These are phyloP conservation scores for Spheniscus humboldti DNA, from an alignment of 2,797 vertebrate species.

Conservation along the genomic window DNA sequence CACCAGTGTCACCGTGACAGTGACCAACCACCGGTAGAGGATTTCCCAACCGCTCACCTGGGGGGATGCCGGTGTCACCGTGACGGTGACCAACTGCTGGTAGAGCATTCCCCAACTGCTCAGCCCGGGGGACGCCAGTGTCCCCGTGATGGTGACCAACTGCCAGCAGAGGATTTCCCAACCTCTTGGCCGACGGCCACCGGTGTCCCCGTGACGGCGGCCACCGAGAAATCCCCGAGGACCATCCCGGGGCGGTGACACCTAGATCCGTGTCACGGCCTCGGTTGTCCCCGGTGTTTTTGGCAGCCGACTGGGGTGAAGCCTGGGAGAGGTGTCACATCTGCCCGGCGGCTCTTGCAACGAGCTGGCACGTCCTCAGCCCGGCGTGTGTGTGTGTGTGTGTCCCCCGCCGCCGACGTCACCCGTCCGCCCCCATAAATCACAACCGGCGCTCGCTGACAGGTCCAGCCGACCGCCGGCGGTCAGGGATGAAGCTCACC, in stretches of 20 bases:
- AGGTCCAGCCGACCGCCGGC: not conserved
- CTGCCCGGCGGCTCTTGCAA: not conserved
- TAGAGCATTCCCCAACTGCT: not conserved
- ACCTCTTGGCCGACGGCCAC: not conserved
- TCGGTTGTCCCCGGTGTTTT: not conserved
- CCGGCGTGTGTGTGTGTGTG: not conserved
- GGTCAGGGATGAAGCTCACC: not conserved
- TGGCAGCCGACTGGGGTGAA: not conserved
- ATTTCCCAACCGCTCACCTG: not conserved
- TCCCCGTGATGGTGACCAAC: not conserved
- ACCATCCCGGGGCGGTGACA: not conserved
- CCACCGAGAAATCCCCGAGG: not conserved
- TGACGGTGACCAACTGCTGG: not conserved
- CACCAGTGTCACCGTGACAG: not conserved
- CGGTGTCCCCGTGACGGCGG: not conserved
- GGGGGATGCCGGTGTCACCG: not conserved
- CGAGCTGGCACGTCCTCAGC: not conserved
- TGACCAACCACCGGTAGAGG: not conserved
- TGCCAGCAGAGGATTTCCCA: not conserved
- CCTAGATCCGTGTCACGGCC: not conserved
- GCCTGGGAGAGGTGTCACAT: not conserved
- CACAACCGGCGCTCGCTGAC: not conserved
- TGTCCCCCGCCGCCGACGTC: not conserved
- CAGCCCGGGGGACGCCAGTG: not conserved
- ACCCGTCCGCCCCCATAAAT: not conserved